These are phyloP conservation scores for Drusus annulatus DNA, from an alignment of 1,140 invertebrate genomes.

Conservation along the genomic window DNA sequence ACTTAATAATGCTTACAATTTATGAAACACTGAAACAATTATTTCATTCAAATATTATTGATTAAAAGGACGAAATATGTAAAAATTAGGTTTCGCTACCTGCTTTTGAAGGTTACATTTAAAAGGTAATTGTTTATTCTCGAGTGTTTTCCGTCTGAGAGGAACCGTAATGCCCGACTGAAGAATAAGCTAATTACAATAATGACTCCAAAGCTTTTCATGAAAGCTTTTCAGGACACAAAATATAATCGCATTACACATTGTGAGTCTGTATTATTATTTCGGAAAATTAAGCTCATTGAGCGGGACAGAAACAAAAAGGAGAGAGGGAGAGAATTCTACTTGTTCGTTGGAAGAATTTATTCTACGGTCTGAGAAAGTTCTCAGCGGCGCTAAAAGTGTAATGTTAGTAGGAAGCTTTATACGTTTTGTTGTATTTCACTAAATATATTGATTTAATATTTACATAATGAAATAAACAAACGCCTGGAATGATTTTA, in stretches of 20 bases:
- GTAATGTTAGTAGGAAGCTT: no score
- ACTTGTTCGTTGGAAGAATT: slow-evolving; percentile 45
- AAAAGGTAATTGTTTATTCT: no score
- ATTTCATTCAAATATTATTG: no score
- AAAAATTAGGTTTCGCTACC: no score
- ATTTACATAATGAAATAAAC: no score
- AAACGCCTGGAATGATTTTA: no score
- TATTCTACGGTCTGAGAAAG: slow-evolving; percentile 32
- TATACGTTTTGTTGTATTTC: no score
- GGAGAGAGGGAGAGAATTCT: slow-evolving; percentile 16
- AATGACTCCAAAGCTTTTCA: slow-evolving; percentile 22
- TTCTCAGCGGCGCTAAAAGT: slow-evolving; percentile 12
- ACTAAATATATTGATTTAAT: no score
- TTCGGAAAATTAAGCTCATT: slow-evolving; percentile 57
- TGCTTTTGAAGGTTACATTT: no score
- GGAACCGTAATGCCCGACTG: neutral
- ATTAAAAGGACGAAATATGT: no score
- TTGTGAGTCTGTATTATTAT: slow-evolving; percentile 54
- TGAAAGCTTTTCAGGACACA: slow-evolving; percentile 32
- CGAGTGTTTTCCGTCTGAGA: neutral
- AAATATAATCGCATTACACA: slow-evolving; percentile 57
- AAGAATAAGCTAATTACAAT: slow-evolving; percentile 15
- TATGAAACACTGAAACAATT: no score
- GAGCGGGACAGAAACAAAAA: slow-evolving; percentile 40
- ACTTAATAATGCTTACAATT: no score